Evolutionary conservation across 2,113 vertebrate species (phyloP).

Genomic region (Marmota flaviventris): DNA sequence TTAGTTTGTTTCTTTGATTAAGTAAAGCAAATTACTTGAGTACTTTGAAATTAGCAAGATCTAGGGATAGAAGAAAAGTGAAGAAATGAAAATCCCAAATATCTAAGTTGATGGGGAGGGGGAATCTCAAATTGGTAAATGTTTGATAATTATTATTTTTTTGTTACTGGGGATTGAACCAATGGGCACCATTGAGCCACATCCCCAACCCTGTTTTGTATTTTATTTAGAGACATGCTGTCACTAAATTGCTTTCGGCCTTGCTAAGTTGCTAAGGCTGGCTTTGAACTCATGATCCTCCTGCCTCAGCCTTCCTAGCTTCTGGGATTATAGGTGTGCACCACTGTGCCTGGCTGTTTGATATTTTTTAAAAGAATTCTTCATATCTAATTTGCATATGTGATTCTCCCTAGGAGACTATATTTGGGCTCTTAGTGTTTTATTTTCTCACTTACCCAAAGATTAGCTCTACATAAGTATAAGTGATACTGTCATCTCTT

Average conservation of each 20-base stretch:
- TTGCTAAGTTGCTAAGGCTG: too few species aligned
- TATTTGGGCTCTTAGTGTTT: conserved; percentile 66
- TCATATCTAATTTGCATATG: conserved; percentile 54
- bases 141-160: conserved; percentile 35
- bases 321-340: too few species aligned
- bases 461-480: conserved; percentile 71
- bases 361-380: conserved; percentile 67
- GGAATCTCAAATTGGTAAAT: not conserved
- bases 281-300: too few species aligned
- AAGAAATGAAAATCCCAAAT: conserved; percentile 75
- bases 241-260: too few species aligned
- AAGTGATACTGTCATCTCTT: conserved; percentile 77
- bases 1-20: conserved; percentile 64
- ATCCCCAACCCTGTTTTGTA: too few species aligned
- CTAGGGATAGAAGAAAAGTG: conserved; percentile 60
- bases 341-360: not conserved
- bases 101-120: not conserved
- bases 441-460: conserved; percentile 75
- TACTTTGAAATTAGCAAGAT: conserved; percentile 64
- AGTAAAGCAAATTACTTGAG: conserved; percentile 23
- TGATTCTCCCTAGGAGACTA: conserved; percentile 43
- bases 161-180: too few species aligned
- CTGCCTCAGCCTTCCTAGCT: too few species aligned
- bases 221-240: too few species aligned
- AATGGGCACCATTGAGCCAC: too few species aligned